Conservation (phyloP, 2,797 vertebrate genomes). For the Gobionotothen gibberifrons region DNA sequence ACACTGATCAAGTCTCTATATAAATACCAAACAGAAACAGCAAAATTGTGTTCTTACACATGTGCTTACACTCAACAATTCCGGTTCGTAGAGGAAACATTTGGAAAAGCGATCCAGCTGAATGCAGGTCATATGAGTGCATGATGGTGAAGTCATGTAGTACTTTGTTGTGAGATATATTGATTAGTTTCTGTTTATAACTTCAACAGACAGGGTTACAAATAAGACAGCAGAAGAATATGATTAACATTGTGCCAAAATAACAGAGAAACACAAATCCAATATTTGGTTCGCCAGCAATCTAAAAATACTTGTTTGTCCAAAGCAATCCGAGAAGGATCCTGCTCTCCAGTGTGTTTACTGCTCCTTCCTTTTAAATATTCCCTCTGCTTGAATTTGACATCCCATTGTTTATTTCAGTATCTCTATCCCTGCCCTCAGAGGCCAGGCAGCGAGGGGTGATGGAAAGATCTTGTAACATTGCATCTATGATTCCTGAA, state of each 20-base stretch:
- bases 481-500: constrained; percentile 70
- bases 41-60: background rate
- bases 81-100: background rate
- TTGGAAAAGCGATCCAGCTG: background rate
- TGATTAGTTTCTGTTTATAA: constrained; percentile 17
- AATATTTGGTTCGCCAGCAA: constrained; percentile 11
- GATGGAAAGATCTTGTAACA: constrained; percentile 60
- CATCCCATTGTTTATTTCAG: constrained; percentile 53
- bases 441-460: constrained; percentile 40
- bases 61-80: background rate
- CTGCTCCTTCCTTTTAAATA: constrained; percentile 19
- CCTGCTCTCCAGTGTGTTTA: constrained; percentile 21
- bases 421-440: constrained; percentile 13
- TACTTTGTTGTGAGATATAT: constrained; percentile 4
- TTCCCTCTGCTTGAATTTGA: constrained; percentile 24
- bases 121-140: constrained; percentile 11
- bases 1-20: constrained; percentile 32
- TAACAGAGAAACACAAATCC: constrained; percentile 4
- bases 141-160: background rate
- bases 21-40: constrained; percentile 14
- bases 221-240: background rate
- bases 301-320: constrained; percentile 29
- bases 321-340: constrained; percentile 25
- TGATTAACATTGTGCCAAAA: constrained; percentile 16
- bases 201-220: constrained; percentile 1